phyloP scores from a whole-genome alignment of 2,797 vertebrate species.

The Thalassophryne amazonica region DNA sequence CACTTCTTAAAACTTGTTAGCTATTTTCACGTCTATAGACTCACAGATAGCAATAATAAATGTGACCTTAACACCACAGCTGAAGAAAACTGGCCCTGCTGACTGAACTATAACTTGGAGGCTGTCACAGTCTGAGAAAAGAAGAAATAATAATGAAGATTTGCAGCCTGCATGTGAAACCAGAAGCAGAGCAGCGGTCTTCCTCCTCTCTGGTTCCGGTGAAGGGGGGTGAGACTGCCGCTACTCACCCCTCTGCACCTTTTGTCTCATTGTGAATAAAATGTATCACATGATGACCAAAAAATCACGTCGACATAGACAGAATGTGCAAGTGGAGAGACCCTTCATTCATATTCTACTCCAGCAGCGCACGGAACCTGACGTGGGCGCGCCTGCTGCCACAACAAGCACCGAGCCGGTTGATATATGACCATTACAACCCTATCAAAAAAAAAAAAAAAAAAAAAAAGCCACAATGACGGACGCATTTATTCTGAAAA shows the following conservation, averaged over 20 bases:
- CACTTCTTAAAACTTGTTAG: too few species aligned
- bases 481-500: slow-evolving; percentile 5
- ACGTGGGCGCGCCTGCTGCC: slow-evolving; percentile 66
- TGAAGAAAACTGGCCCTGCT: too few species aligned
- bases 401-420: slow-evolving; percentile 14
- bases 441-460: too few species aligned
- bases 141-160: neutral
- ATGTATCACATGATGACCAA: neutral
- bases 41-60: too few species aligned
- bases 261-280: slow-evolving; percentile 66
- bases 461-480: too few species aligned
- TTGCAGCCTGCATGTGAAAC: neutral
- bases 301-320: neutral
- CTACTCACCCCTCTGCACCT: slow-evolving; percentile 49
- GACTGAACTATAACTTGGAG: too few species aligned
- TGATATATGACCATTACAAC: slow-evolving; percentile 2
- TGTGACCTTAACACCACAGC: too few species aligned
- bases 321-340: neutral
- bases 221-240: slow-evolving; percentile 43
- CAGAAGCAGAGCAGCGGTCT: slow-evolving; percentile 6
- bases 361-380: slow-evolving; percentile 42
- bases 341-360: slow-evolving; percentile 54
- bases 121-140: too few species aligned
- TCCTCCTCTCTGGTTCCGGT: slow-evolving; percentile 19
- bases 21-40: too few species aligned